Percentiles rank a stretch among this genome's conserved stretches.
These are phyloP conservation scores for Siphonodentalium dalli DNA, from an alignment of 2,888 invertebrate genomes.

Conservation along the genomic window DNA sequence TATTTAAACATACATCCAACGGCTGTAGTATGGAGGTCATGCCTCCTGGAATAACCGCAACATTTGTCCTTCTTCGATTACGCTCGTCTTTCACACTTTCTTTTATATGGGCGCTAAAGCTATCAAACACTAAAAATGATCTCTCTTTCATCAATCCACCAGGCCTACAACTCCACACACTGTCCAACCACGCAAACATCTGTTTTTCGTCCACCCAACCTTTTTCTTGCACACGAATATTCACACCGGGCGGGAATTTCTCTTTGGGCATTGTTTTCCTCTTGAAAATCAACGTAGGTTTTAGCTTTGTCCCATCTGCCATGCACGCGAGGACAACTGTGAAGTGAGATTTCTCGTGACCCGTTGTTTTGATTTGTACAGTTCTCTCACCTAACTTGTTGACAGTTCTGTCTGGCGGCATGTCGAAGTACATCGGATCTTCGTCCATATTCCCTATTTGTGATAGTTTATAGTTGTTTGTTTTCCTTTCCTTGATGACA, in stretches of 20 bases:
- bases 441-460: slow-evolving; percentile 21
- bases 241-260: slow-evolving; percentile 20
- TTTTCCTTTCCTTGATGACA: slow-evolving; percentile 4
- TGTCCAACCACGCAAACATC: slow-evolving; percentile 14
- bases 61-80: too few species aligned
- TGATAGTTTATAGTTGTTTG: neutral
- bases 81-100: too few species aligned
- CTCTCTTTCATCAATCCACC: slow-evolving; percentile 19
- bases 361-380: slow-evolving; percentile 15
- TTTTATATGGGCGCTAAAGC: slow-evolving; percentile 4
- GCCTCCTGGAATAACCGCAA: too few species aligned
- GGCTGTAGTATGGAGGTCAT: too few species aligned
- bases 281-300: slow-evolving; percentile 29
- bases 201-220: slow-evolving; percentile 28
- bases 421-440: slow-evolving; percentile 18
- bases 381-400: slow-evolving; percentile 17
- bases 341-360: slow-evolving; percentile 27
- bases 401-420: slow-evolving; percentile 24
- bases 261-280: slow-evolving; percentile 31
- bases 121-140: slow-evolving; percentile 12
- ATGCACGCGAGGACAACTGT: slow-evolving; percentile 30
- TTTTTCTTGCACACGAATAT: slow-evolving; percentile 18
- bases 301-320: slow-evolving; percentile 29
- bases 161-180: slow-evolving; percentile 23
- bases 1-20: too few species aligned